Conservation (phyloP, 2,888 invertebrate species). For the Micropterix aruncella region DNA sequence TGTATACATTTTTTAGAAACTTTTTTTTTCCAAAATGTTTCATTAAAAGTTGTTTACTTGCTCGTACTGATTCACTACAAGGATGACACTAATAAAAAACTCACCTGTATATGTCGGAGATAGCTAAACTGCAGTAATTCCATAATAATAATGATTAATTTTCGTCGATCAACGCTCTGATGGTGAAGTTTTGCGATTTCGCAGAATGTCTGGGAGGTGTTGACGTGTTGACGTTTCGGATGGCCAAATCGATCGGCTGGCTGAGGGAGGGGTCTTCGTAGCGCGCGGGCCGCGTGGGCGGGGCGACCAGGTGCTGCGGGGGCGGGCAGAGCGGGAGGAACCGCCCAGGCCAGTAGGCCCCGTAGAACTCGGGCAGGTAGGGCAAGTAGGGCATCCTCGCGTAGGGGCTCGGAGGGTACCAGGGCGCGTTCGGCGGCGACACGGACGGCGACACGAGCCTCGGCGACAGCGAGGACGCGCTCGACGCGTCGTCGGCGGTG, state of each 20-base stretch:
- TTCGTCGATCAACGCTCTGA: constrained; percentile 34
- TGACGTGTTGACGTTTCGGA: constrained; percentile 18
- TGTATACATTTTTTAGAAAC: too few species aligned
- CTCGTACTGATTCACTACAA: too few species aligned
- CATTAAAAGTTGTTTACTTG: too few species aligned
- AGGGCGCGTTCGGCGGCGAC: constrained; percentile 24
- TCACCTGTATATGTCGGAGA: too few species aligned
- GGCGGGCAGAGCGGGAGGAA: constrained; percentile 9
- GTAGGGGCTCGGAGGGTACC: constrained; percentile 11
- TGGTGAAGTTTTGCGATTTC: constrained; percentile 33
- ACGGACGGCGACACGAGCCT: constrained; percentile 30
- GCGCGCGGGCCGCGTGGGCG: constrained; percentile 19
- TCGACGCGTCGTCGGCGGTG: constrained; percentile 33
- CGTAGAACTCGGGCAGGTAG: constrained; percentile 19
- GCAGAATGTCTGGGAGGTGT: constrained; percentile 25
- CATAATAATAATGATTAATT: too few species aligned
- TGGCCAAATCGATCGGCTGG: constrained; percentile 15
- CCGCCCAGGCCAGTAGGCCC: constrained; percentile 27
- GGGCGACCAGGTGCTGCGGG: constrained; percentile 18
- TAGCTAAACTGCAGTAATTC: too few species aligned
- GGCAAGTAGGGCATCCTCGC: constrained; percentile 16
- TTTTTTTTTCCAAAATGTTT: too few species aligned
- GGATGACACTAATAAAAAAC: too few species aligned
- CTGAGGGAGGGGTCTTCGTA: constrained; percentile 12
- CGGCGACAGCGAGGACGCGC: constrained; percentile 29